Percentiles rank a stretch among this genome's conserved stretches.
Evolutionary conservation across 2,888 invertebrate genomes (phyloP).

Genomic region (Catocala fraxini): DNA sequence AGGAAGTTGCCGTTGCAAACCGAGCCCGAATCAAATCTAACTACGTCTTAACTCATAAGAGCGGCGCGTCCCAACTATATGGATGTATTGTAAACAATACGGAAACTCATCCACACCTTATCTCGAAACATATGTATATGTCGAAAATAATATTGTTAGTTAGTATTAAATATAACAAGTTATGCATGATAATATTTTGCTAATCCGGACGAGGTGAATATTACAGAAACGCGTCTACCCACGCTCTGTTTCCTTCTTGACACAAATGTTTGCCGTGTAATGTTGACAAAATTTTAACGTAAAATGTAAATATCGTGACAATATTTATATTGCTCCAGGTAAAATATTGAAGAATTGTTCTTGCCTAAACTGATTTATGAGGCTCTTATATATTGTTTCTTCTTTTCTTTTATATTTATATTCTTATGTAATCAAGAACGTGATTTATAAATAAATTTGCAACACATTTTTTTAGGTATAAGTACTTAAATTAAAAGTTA

Average conservation of each 20-base stretch:
- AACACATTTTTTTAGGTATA: no score
- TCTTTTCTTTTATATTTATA: slow-evolving; percentile 7
- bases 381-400: slow-evolving; percentile 8
- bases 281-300: slow-evolving; percentile 31
- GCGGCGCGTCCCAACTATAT: slow-evolving; percentile 47
- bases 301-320: slow-evolving; percentile 27
- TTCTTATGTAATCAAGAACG: neutral
- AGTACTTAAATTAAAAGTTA: no score
- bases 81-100: slow-evolving; percentile 54
- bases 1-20: slow-evolving; percentile 52
- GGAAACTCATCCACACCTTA: slow-evolving; percentile 39
- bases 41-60: slow-evolving; percentile 66
- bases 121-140: slow-evolving; percentile 17
- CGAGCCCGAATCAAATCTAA: slow-evolving; percentile 67
- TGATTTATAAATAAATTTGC: no score
- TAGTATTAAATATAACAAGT: slow-evolving; percentile 30
- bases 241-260: slow-evolving; percentile 33
- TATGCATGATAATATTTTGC: slow-evolving; percentile 28
- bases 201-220: slow-evolving; percentile 26
- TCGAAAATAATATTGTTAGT: slow-evolving; percentile 30
- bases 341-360: slow-evolving; percentile 32
- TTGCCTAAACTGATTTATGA: slow-evolving; percentile 24
- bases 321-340: slow-evolving; percentile 21
- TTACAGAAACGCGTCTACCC: slow-evolving; percentile 28
- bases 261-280: slow-evolving; percentile 32